Conservation (phyloP, 1,140 invertebrate genomes). For the Papilio polytes region DNA sequence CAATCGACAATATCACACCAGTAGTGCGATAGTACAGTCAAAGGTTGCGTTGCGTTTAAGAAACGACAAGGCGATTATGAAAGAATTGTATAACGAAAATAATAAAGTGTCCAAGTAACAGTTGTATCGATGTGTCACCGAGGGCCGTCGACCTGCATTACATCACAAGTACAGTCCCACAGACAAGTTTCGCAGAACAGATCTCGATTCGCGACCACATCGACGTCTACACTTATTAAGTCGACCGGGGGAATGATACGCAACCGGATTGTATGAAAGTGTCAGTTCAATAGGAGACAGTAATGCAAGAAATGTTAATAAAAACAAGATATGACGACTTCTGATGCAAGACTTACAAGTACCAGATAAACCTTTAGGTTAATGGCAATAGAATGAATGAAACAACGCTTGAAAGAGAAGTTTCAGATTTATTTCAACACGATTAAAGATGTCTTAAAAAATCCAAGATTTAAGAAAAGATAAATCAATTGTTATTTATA, state of each 20-base stretch:
- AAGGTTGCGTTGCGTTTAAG: background rate
- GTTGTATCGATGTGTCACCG: constrained; percentile 47
- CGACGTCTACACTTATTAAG: constrained; percentile 34
- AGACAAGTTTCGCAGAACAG: constrained; percentile 41
- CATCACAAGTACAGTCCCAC: constrained; percentile 46
- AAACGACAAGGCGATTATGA: constrained; percentile 35
- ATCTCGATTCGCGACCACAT: constrained; percentile 35
- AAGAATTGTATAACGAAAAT: constrained; percentile 41
- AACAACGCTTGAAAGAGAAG: background rate
- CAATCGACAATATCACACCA: too few relatives aligned
- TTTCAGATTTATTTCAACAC: background rate
- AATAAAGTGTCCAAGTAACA: constrained; percentile 35
- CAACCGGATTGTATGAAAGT: constrained; percentile 25
- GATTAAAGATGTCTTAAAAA: too few relatives aligned
- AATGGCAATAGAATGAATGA: constrained; percentile 2
- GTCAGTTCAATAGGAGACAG: constrained; percentile 16
- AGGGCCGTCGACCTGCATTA: constrained; percentile 47
- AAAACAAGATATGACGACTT: background rate
- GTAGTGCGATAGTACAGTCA: too few relatives aligned
- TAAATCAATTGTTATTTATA: too few relatives aligned
- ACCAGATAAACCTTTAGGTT: background rate
- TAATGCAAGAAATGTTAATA: constrained; percentile 26
- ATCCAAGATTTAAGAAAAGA: too few relatives aligned
- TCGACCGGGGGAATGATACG: constrained; percentile 9
- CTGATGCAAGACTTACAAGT: background rate